Conservation (phyloP, 2,797 vertebrate genomes). For the Coluber constrictor region DNA sequence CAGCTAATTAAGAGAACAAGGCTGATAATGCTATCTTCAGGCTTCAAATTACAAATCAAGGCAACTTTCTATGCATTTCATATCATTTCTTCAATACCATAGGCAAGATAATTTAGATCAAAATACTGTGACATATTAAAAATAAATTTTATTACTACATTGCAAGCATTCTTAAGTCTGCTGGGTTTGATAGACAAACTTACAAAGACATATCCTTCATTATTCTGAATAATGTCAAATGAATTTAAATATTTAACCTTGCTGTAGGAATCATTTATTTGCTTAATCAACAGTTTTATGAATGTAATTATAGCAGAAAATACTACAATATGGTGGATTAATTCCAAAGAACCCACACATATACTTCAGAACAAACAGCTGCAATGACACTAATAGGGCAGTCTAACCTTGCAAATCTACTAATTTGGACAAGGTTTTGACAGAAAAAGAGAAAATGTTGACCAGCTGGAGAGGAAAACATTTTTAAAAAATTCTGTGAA, state of each 20-base stretch:
- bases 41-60: conserved; percentile 50
- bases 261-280: conserved; percentile 45
- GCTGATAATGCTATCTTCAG: conserved; percentile 45
- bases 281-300: conserved; percentile 54
- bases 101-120: conserved; percentile 61
- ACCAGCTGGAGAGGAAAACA: background rate
- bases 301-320: conserved; percentile 43
- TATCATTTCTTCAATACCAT: conserved; percentile 53
- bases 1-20: conserved; percentile 47
- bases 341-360: conserved; percentile 53
- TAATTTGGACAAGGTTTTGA: too few relatives aligned
- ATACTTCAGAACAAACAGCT: conserved; percentile 19
- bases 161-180: conserved; percentile 57
- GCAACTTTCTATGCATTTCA: conserved; percentile 43
- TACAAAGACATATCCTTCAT: conserved; percentile 51
- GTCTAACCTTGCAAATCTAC: background rate
- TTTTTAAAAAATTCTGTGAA: background rate
- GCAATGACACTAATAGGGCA: background rate
- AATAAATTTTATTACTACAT: conserved; percentile 61
- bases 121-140: conserved; percentile 66
- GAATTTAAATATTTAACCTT: conserved; percentile 47
- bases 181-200: conserved; percentile 53
- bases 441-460: background rate
- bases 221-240: conserved; percentile 61
- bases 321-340: conserved; percentile 51